Conservation (phyloP, 2,113 vertebrate species). For the Sturnira hondurensis region DNA sequence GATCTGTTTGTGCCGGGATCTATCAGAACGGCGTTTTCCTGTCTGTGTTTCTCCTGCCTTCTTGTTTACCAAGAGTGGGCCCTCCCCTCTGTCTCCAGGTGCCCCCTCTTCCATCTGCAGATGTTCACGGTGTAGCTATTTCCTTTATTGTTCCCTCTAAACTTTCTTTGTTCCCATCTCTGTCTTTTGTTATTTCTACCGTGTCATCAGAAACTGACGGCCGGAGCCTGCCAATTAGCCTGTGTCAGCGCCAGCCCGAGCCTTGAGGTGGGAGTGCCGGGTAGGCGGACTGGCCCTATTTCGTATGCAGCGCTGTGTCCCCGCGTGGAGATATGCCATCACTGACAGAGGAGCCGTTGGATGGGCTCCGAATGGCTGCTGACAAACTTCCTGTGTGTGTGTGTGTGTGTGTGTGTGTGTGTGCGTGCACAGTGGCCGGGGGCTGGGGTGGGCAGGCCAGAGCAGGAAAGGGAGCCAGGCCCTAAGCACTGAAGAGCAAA, state of each 20-base stretch:
- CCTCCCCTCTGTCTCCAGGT: not conserved
- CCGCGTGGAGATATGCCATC: slow-evolving; percentile 14
- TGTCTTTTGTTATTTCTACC: slow-evolving; percentile 78
- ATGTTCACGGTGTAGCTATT: slow-evolving; percentile 17
- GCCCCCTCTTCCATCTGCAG: slow-evolving; percentile 13
- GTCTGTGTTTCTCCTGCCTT: not conserved
- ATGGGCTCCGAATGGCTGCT: slow-evolving; percentile 11
- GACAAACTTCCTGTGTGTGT: not conserved
- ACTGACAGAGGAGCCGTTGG: slow-evolving; percentile 26
- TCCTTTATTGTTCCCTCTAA: slow-evolving; percentile 75
- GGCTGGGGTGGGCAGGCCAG: not conserved
- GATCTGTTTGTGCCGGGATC: not conserved
- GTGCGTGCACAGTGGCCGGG: not conserved
- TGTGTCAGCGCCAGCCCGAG: slow-evolving; percentile 74
- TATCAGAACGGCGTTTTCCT: accelerated
- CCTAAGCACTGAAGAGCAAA: not conserved
- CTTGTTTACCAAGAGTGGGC: not conserved
- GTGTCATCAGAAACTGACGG: slow-evolving; percentile 80
- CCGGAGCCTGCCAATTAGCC: slow-evolving; percentile 80
- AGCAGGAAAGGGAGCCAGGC: not conserved
- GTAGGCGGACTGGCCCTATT: slow-evolving; percentile 58
- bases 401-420: not conserved
- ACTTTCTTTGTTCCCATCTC: slow-evolving; percentile 81
- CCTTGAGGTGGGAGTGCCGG: slow-evolving; percentile 59
- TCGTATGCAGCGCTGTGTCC: slow-evolving; percentile 70